phyloP scores from a whole-genome alignment of 2,113 vertebrate genomes.

The Emydocephalus ijimae region DNA sequence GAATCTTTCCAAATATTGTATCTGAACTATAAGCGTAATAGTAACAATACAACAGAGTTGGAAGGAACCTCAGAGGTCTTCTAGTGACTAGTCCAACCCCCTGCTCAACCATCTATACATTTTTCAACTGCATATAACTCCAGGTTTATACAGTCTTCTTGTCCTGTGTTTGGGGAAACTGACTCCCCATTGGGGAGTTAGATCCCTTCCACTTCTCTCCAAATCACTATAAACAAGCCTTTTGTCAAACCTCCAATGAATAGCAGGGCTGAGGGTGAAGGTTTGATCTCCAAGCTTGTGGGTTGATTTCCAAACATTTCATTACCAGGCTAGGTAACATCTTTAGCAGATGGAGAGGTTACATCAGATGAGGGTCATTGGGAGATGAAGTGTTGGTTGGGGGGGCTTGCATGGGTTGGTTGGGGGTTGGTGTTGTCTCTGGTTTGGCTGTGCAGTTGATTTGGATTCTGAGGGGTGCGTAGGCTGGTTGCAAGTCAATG shows the following conservation, averaged over 20 bases:
- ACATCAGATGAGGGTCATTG: no score
- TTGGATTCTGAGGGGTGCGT: neutral
- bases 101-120: neutral
- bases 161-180: neutral
- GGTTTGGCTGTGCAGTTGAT: neutral
- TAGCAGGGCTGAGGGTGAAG: neutral
- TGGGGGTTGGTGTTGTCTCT: no score
- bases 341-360: neutral
- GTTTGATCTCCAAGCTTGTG: neutral
- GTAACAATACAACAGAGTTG: neutral
- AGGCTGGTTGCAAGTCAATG: neutral
- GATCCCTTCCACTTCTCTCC: neutral
- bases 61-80: neutral
- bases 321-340: neutral
- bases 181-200: neutral
- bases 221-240: neutral
- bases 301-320: neutral
- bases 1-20: neutral
- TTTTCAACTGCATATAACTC: neutral
- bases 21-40: neutral
- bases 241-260: neutral
- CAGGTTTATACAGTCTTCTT: neutral
- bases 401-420: no score
- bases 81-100: neutral
- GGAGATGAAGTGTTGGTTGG: no score